These are phyloP conservation scores for Lagopus leucura DNA, from an alignment of 2,113 vertebrate genomes.

Conservation along the genomic window DNA sequence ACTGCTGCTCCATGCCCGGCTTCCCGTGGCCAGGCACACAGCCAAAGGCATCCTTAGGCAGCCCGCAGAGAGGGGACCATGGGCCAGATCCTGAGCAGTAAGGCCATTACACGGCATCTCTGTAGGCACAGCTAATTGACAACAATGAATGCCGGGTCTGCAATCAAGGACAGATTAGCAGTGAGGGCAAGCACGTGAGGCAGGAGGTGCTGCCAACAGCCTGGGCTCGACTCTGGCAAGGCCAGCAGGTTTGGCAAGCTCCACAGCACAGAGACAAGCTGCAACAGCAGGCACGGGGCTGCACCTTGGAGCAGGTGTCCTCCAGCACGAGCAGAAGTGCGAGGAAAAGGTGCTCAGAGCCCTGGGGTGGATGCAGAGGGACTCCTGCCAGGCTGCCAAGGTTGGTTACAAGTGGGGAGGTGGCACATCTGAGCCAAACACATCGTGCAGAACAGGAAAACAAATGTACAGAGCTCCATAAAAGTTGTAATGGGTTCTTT, in stretches of 20 bases:
- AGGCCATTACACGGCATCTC: constrained; percentile 5
- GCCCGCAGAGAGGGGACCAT: constrained; percentile 26
- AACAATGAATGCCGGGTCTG: constrained; percentile 72
- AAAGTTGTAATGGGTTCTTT: constrained; percentile 60
- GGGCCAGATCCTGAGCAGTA: background rate
- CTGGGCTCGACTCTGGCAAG: constrained; percentile 76
- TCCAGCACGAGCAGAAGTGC: constrained; percentile 69
- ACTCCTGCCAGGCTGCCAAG: too few species aligned
- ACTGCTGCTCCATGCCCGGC: too few species aligned
- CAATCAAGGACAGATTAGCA: constrained; percentile 76
- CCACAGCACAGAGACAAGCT: constrained; percentile 70
- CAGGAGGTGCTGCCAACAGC: constrained; percentile 69
- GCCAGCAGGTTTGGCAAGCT: constrained; percentile 67
- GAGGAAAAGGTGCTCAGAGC: constrained; percentile 69
- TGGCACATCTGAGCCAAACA: constrained; percentile 7
- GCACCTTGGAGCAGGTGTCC: constrained; percentile 79
- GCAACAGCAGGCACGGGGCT: constrained; percentile 66
- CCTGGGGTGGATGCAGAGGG: background rate
- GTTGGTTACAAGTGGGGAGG: background rate
- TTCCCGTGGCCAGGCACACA: too few species aligned
- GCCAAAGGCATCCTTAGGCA: constrained; percentile 40
- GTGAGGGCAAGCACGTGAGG: constrained; percentile 39
- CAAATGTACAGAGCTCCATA: constrained; percentile 57
- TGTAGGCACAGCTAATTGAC: constrained; percentile 67
- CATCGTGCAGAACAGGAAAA: constrained; percentile 52